phyloP scores from a whole-genome alignment of 2,113 vertebrate genomes.

The Muntiacus reevesi region DNA sequence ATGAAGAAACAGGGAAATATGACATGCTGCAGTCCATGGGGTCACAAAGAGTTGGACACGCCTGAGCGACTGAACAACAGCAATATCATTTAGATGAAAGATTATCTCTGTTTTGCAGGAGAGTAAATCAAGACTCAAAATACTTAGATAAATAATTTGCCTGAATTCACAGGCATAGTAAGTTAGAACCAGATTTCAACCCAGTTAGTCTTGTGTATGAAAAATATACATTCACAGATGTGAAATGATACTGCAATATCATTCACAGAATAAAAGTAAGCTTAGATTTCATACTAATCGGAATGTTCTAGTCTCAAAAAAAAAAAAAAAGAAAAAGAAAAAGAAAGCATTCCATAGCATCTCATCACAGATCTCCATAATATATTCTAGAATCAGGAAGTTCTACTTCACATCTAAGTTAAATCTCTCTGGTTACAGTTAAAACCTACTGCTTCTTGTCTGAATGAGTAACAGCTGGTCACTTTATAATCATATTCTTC shows the following conservation, averaged over 20 bases:
- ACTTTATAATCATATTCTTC: slow-evolving; percentile 58
- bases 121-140: neutral
- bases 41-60: neutral
- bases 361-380: neutral
- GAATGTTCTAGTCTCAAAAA: neutral
- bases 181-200: neutral
- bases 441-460: slow-evolving; percentile 31
- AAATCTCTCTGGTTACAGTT: slow-evolving; percentile 7
- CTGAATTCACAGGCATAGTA: neutral
- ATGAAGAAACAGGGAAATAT: too few relatives aligned
- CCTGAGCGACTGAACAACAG: neutral
- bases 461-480: slow-evolving; percentile 67
- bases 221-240: neutral
- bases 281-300: neutral
- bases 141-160: neutral
- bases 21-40: too few relatives aligned
- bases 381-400: neutral
- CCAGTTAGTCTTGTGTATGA: neutral
- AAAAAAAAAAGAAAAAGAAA: neutral
- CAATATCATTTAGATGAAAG: neutral
- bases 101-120: neutral
- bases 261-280: neutral
- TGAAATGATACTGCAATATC: neutral
- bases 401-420: neutral
- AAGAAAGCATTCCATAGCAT: neutral